Base-by-base conservation (phyloP, 2,888 invertebrate genomes). In the Phragmatobia fuliginosa region DNA sequence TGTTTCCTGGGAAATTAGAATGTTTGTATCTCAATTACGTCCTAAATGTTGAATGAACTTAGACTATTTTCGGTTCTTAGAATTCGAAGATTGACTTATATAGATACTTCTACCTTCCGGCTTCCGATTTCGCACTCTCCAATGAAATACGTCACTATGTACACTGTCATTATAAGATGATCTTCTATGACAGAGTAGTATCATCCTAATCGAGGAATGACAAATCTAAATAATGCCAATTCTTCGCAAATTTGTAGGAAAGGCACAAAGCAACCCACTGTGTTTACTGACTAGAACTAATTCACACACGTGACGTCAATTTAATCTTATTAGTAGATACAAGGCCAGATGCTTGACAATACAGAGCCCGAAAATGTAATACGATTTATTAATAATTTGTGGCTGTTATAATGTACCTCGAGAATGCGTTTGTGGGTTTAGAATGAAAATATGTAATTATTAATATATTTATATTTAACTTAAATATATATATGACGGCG, bases 271-370 rank as follows among this genome's bases (percentile, higher is more conserved):
- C 41, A 18, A 58, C 28, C 14, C 32, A 64, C 58, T 21, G 36
- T 5, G 31, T 21, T n/a, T n/a, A 49, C 49, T 59, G 52, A 58
- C 38, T 38, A 8, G 31, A 58, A 66, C 45, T 60, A 66, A 60
- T 66, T 21, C 60, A 66, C 72, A 62, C 72, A 74, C 80, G 77
- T 78, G 62, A 71, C 80, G 49, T n/a, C 71, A 49, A 75, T 78
- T 70, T 79, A 78, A 78, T 79, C 77, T 61, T 75, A 70, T 75
- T 75, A 77, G 69, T 72, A 66, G 67, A 74, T 68, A 70, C 33
- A 41, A 36, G n/a, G 18, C 62, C 66, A 60, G 63, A 77, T 68
- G 77, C 70, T 77, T 68, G 59, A 77, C 69, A 71, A 71, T 63
- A 79, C 67, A 68, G 25, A 62, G 32, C 60, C 69, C 59, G 33